Evolutionary conservation across 2,888 invertebrate species (phyloP).

Genomic region (Gibbula magus): DNA sequence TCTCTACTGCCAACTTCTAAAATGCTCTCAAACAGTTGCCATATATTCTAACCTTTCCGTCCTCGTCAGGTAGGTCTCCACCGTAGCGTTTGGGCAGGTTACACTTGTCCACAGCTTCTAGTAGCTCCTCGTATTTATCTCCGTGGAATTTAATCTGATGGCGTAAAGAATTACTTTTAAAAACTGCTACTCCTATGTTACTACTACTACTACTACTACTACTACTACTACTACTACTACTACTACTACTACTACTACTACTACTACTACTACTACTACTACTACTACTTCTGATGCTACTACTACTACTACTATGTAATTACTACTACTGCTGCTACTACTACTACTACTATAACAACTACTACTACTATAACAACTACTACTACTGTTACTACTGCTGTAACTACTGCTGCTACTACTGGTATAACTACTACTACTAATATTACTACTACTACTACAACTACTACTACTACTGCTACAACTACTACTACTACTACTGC

Average conservation of each 20-base stretch:
- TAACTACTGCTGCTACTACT: not conserved
- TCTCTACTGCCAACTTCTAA: not conserved
- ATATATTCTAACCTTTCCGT: slow-evolving; percentile 44
- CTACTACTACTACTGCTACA: no score
- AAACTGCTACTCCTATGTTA: not conserved
- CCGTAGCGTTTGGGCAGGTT: slow-evolving; percentile 80
- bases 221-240: no score
- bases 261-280: no score
- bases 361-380: not conserved
- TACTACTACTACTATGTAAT: not conserved
- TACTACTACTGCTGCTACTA: not conserved
- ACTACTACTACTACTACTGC: no score
- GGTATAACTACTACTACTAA: slow-evolving; percentile 59
- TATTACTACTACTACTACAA: slow-evolving; percentile 66
- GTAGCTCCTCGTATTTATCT: slow-evolving; percentile 74
- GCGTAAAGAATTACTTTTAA: slow-evolving; percentile 14
- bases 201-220: not conserved
- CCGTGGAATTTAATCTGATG: slow-evolving; percentile 78
- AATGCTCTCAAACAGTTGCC: not conserved
- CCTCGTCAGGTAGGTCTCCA: slow-evolving; percentile 72
- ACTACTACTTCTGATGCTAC: not conserved
- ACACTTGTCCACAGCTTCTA: slow-evolving; percentile 76
- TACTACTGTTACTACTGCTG: not conserved
- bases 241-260: no score
- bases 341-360: not conserved